Evolutionary conservation across 1,140 invertebrate genomes (phyloP).

Genomic region (Apis cerana): DNA sequence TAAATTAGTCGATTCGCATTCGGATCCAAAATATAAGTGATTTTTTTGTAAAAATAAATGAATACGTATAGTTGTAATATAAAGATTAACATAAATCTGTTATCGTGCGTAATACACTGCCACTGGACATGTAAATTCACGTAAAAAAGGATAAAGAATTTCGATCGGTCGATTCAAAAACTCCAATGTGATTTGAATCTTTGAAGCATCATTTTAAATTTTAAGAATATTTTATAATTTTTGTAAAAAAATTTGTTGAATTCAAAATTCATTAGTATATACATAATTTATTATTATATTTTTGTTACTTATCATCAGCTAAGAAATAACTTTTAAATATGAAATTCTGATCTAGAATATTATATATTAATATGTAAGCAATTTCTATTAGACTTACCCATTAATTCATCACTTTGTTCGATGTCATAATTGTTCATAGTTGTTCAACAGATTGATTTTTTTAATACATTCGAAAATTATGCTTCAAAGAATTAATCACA

Average conservation of each 20-base stretch:
- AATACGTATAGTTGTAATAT: conserved; percentile 66
- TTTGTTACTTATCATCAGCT: not conserved
- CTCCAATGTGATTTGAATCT: conserved; percentile 14
- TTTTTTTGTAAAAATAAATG: conserved; percentile 59
- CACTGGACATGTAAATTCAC: conserved; percentile 46
- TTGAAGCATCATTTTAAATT: conserved; percentile 2
- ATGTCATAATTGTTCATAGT: not conserved
- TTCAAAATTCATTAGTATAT: not conserved
- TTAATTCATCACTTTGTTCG: not conserved
- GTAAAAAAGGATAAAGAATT: conserved; percentile 13
- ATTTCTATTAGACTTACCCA: not conserved
- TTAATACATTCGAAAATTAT: not conserved
- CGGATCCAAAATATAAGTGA: conserved; percentile 24
- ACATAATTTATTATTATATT: not conserved
- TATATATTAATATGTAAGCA: not conserved
- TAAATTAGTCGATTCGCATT: conserved; percentile 5
- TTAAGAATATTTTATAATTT: too few species aligned
- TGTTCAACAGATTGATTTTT: not conserved
- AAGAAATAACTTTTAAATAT: not conserved
- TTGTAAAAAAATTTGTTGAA: not conserved
- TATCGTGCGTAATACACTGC: conserved; percentile 65
- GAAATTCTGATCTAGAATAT: not conserved
- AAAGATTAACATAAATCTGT: conserved; percentile 58
- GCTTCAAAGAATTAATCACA: conserved; percentile 19
- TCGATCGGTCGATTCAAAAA: conserved; percentile 5